Evolutionary conservation across 2,888 invertebrate species (phyloP), one percentile per base, ranked within the genome.

Genomic region (Teleiodes luculella): DNA sequence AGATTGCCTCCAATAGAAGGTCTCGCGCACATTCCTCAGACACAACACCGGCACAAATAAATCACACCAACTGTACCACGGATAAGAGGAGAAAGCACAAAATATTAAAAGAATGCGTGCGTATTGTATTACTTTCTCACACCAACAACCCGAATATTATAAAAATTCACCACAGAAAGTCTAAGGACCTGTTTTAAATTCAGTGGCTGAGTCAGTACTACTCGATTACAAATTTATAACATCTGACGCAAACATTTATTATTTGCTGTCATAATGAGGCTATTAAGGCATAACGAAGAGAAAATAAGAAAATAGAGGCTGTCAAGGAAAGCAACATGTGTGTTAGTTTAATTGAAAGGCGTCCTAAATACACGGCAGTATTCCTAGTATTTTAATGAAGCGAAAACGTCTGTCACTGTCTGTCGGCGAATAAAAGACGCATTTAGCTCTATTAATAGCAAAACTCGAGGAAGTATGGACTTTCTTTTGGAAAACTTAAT

Each of bases 61-160:
- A 64, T 66, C 66, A 67, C 60, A 58, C 53, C 55, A 58, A 59
- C 61, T 43, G 48, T 53, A 54, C 45, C 46, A 35, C 39, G 62
- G 70, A 68, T 68, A 70, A 66, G 63, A 68, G 65, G 64, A 66
- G 68, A 69, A 68, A 71, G 67, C 62, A 59, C 61, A 59, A 51
- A 51, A 31, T 51, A 37, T 14, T 11, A 13, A 51, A 51, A 20
- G 51, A 41, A 49, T 49, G 28, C 37, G 49, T 14, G n/a, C 24
- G 20, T 49, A 49, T 49, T 49, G 28, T 14, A 14, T 13, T 24
- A 14, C 14, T 49, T 49, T 49, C 49, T 37, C 49, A 49, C 37
- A 14, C 5, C 10, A 35, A 30, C 14, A 46, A 37, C 20, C 28
- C 16, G 28, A 39, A 37, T 18, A 51, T 33, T 41, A 20, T 51